Percentiles rank a stretch among this genome's conserved stretches.
These are phyloP conservation scores for Drosophila nr. perissopoda DNA, from an alignment of 2,888 invertebrate genomes.

Conservation along the genomic window DNA sequence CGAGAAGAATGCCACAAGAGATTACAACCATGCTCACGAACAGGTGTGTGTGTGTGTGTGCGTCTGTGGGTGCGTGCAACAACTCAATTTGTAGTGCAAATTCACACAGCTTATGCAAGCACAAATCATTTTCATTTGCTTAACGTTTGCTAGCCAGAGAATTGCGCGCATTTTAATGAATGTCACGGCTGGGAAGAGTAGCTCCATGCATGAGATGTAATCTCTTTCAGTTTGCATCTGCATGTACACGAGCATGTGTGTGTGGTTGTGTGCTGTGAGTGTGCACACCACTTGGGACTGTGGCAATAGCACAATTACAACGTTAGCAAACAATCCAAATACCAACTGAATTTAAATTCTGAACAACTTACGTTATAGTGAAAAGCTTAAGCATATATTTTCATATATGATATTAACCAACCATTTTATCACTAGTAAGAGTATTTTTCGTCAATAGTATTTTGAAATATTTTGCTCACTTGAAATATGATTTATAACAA, in stretches of 20 bases:
- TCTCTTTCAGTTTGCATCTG: slow-evolving; percentile 18
- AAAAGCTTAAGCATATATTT: neutral
- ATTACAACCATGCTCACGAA: slow-evolving; percentile 34
- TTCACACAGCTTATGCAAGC: slow-evolving; percentile 57
- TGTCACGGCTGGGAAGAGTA: slow-evolving; percentile 20
- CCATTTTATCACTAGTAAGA: too few species aligned
- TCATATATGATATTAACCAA: too few species aligned
- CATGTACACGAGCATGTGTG: neutral
- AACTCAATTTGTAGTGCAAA: slow-evolving; percentile 75
- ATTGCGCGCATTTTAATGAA: slow-evolving; percentile 54
- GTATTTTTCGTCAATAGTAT: too few species aligned
- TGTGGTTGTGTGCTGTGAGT: neutral
- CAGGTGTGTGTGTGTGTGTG: slow-evolving; percentile 30
- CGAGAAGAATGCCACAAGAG: slow-evolving; percentile 42
- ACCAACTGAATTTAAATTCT: neutral
- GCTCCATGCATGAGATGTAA: slow-evolving; percentile 44
- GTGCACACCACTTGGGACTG: neutral
- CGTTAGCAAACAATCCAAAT: neutral
- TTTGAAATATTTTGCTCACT: neutral
- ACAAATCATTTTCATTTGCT: slow-evolving; percentile 61
- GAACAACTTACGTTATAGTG: neutral
- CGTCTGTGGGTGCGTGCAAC: slow-evolving; percentile 49
- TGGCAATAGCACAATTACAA: neutral
- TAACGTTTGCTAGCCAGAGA: slow-evolving; percentile 11
- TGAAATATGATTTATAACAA: neutral